Evolutionary conservation across 92 coral and sea anemone genomes (phyloP), one percentile per base, ranked within the genome.

Genomic region (Galaxea fascicularis): DNA sequence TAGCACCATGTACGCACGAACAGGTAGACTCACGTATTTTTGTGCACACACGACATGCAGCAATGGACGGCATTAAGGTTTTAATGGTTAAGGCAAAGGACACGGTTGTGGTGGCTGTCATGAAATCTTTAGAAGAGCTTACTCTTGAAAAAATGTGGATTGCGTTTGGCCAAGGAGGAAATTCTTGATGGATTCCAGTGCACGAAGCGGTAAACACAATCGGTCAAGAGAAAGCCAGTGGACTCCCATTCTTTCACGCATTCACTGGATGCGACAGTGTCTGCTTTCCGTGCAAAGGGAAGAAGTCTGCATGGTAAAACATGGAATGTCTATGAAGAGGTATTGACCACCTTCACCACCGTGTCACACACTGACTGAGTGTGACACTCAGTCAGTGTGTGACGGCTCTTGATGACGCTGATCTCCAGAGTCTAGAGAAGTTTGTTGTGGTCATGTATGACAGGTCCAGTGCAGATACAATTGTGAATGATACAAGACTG

Each of bases 281-380:
- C 84, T 74, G 60, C 80, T 5, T 90, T 86, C 52, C 41, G 87
- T 27, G 87, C 49, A 86, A 85, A 63, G 83, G 56, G 17, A 86
- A 89, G 82, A 89, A 73, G 44, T 72, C 90, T 10, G 84, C 90
- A 17, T 90, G 93, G 86, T 90, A 79, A 18, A 89, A 6, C 90
- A 4, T 79, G 60, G 86, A 64, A 69, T 30, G 62, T 30, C 26
- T 84, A 53, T 65, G 60, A 78, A 30, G 93, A 89, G 0, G 93
- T 73, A 18, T 31, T 86, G 24, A 35, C 24, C 1, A 56, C 81
- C 45, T 80, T 80, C 53, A 14, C 86, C 13, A 74, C n/a, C n/a
- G n/a, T n/a, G n/a, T n/a, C n/a, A n/a, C n/a, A n/a, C n/a, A n/a
- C n/a, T n/a, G n/a, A n/a, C n/a, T n/a, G n/a, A n/a, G n/a, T n/a